Percentiles rank a stretch among this genome's conserved stretches.
Evolutionary conservation across 2,888 invertebrate genomes (phyloP).

Genomic region (Merodon equestris): DNA sequence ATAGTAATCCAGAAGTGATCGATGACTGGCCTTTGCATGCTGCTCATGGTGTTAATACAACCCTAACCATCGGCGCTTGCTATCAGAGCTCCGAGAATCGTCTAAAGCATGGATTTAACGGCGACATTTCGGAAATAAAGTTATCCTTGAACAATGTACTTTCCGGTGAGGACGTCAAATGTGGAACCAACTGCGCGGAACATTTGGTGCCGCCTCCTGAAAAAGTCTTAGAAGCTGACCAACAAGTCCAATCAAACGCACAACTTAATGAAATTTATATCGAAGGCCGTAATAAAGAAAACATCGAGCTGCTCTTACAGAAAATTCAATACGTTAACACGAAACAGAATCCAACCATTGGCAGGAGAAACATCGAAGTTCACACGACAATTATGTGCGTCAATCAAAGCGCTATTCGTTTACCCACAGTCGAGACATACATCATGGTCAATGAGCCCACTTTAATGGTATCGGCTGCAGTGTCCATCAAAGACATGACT

Average conservation of each 20-base stretch:
- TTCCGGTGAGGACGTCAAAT: conserved; percentile 75
- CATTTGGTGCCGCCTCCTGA: conserved; percentile 81
- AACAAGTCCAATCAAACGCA: conserved; percentile 85
- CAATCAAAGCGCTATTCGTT: conserved; percentile 75
- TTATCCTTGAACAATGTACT: conserved; percentile 73
- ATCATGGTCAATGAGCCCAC: conserved; percentile 78
- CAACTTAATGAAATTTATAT: conserved; percentile 89
- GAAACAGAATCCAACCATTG: conserved; percentile 95
- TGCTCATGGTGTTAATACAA: conserved; percentile 95
- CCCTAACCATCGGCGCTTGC: conserved; percentile 96
- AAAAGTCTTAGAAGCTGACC: conserved; percentile 87
- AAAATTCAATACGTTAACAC: conserved; percentile 95
- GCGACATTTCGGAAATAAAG: conserved; percentile 78
- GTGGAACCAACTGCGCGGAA: conserved; percentile 78
- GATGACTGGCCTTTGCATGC: conserved; percentile 99
- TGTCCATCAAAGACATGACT: conserved; percentile 45
- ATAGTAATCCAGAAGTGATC: conserved; percentile 96
- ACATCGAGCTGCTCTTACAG: conserved; percentile 91
- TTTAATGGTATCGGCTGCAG: conserved; percentile 42
- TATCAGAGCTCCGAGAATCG: conserved; percentile 97
- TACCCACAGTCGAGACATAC: conserved; percentile 78
- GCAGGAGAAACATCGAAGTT: conserved; percentile 85
- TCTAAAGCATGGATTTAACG: conserved; percentile 86
- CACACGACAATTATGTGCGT: conserved; percentile 76
- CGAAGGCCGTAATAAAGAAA: conserved; percentile 93